These are phyloP conservation scores for Girardinus metallicus DNA, from an alignment of 2,797 vertebrate genomes.

Conservation along the genomic window DNA sequence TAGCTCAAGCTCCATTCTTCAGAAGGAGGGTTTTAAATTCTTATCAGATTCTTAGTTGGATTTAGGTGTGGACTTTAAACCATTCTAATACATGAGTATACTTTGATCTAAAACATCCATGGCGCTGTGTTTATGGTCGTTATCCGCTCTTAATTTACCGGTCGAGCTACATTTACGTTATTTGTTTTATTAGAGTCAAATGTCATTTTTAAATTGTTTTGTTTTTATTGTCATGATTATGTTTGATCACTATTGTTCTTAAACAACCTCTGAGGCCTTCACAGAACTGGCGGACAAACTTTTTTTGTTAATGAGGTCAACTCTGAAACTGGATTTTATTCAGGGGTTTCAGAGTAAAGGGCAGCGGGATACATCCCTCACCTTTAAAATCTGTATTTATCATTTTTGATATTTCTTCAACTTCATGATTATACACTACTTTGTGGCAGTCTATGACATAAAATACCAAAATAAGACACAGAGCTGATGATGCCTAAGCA, in stretches of 20 bases:
- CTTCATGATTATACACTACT: not conserved
- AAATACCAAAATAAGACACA: not conserved
- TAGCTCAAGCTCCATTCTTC: not conserved
- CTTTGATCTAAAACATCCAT: too few species aligned
- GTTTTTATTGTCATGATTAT: not conserved
- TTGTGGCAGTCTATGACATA: not conserved
- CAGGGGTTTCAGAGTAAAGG: not conserved
- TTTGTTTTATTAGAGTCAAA: too few species aligned
- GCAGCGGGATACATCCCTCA: not conserved
- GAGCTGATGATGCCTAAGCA: slow-evolving; percentile 16
- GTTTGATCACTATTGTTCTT: not conserved
- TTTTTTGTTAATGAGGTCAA: not conserved
- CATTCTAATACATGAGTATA: too few species aligned
- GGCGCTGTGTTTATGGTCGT: too few species aligned
- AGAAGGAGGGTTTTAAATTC: not conserved
- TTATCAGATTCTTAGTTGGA: not conserved
- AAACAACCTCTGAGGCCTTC: not conserved
- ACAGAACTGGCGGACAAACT: not conserved
- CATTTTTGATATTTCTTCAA: not conserved
- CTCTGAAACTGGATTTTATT: not conserved
- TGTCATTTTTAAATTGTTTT: not conserved
- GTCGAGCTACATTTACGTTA: too few species aligned
- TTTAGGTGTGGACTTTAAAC: not conserved
- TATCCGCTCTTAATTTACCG: too few species aligned
- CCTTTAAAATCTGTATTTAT: not conserved